A percentile compares a stretch with the other conserved stretches of the same genome.
phyloP scores from a whole-genome alignment of 2,888 invertebrate species.

The Caenorhabditis angaria region DNA sequence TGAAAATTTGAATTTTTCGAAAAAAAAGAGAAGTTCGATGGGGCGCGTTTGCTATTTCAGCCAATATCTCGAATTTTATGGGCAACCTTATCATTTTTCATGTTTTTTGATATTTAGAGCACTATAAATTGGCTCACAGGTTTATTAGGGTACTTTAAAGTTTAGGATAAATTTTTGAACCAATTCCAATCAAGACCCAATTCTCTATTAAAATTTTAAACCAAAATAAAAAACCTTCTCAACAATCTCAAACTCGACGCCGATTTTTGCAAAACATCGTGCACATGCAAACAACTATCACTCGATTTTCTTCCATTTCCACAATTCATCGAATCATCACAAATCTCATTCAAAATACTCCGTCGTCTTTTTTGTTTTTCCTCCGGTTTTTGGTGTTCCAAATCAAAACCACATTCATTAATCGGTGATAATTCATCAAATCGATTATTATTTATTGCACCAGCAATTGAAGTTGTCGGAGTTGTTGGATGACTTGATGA shows the following conservation, averaged over 20 bases:
- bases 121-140: too few species aligned
- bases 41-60: too few species aligned
- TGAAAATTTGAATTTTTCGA: too few species aligned
- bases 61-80: too few species aligned
- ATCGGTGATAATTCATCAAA: constrained; percentile 48
- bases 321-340: constrained; percentile 18
- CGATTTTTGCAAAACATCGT: constrained; percentile 31
- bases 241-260: constrained; percentile 34
- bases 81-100: too few species aligned
- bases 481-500: constrained; percentile 18
- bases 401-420: constrained; percentile 30
- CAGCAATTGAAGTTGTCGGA: constrained; percentile 3
- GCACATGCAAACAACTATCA: constrained; percentile 48
- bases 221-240: constrained; percentile 26
- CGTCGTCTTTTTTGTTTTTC: constrained; percentile 7
- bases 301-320: constrained; percentile 30
- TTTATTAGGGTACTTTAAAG: too few species aligned
- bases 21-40: too few species aligned
- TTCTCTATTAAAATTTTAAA: not conserved
- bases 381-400: not conserved
- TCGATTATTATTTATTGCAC: constrained; percentile 22
- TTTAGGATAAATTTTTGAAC: too few species aligned
- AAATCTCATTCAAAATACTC: constrained; percentile 26
- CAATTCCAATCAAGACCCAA: too few species aligned
- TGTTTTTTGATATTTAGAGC: too few species aligned